A percentile compares a stretch with the other conserved stretches of the same genome.
phyloP scores from a whole-genome alignment of 2,888 invertebrate genomes.

The Spodoptera exigua region DNA sequence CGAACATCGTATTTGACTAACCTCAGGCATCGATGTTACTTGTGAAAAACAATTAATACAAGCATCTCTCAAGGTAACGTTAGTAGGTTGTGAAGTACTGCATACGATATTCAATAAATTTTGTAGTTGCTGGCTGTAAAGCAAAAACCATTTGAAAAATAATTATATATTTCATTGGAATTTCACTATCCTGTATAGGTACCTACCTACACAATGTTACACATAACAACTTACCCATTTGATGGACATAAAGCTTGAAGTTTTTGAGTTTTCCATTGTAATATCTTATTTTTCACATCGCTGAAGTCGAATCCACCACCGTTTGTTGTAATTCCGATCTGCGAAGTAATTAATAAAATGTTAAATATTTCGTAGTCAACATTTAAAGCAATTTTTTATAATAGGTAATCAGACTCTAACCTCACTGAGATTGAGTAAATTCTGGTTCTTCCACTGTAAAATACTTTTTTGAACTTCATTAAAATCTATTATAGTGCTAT shows the following conservation, averaged over 20 bases:
- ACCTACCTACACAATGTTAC: too few species aligned
- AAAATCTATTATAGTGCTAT: constrained; percentile 78
- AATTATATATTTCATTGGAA: too few species aligned
- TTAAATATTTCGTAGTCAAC: background rate
- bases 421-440: constrained; percentile 80
- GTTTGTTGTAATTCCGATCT: constrained; percentile 79
- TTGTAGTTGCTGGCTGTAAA: constrained; percentile 77
- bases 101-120: constrained; percentile 90
- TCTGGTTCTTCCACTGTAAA: constrained; percentile 81
- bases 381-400: background rate
- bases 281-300: constrained; percentile 84
- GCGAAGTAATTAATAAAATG: constrained; percentile 33
- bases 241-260: constrained; percentile 81
- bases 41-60: constrained; percentile 91
- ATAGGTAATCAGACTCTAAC: constrained; percentile 65
- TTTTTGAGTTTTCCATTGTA: constrained; percentile 86
- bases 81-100: constrained; percentile 90
- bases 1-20: too few species aligned
- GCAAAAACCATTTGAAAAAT: too few species aligned
- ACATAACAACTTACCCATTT: constrained; percentile 73
- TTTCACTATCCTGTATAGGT: too few species aligned
- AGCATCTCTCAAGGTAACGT: constrained; percentile 88
- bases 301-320: constrained; percentile 83
- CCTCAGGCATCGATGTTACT: constrained; percentile 86
- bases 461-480: constrained; percentile 81